These are phyloP conservation scores for Myotis yumanensis DNA, from an alignment of 2,113 vertebrate genomes.

Conservation along the genomic window DNA sequence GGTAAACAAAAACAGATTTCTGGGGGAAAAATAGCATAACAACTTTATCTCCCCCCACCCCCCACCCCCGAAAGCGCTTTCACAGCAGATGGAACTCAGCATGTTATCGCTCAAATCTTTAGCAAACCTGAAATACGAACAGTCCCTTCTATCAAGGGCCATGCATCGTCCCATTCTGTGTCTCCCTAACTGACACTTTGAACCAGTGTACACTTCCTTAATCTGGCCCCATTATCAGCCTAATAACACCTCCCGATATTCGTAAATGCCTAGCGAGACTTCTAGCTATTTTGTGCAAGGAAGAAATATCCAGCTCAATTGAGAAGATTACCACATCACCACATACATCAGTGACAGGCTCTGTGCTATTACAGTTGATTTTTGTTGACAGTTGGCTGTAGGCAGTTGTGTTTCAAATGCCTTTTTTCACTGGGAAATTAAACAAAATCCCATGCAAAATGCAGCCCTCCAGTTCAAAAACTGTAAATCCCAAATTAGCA, in stretches of 20 bases:
- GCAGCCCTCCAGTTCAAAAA: constrained; percentile 89
- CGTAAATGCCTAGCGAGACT: constrained; percentile 89
- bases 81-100: constrained; percentile 83
- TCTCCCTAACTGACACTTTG: constrained; percentile 85
- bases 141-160: constrained; percentile 70
- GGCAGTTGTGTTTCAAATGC: constrained; percentile 90
- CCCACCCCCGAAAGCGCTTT: constrained; percentile 74
- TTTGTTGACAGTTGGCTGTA: constrained; percentile 92
- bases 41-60: constrained; percentile 57
- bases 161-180: constrained; percentile 71
- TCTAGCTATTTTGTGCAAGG: constrained; percentile 86
- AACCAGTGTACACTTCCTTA: constrained; percentile 86
- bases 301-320: constrained; percentile 89
- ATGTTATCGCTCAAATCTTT: constrained; percentile 80
- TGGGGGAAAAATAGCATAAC: constrained; percentile 56
- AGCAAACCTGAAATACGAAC: constrained; percentile 80
- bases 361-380: constrained; percentile 89
- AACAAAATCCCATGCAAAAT: constrained; percentile 92
- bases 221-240: constrained; percentile 88
- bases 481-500: constrained; percentile 95
- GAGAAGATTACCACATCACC: constrained; percentile 92
- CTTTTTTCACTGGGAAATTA: constrained; percentile 90
- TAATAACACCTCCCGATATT: constrained; percentile 89
- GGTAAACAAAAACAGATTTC: constrained; percentile 80
- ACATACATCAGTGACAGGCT: constrained; percentile 91